Evolutionary conservation across 1,140 invertebrate genomes (phyloP), one percentile per base, ranked within the genome.

Genomic region (Drosophila pallidifrons): DNA sequence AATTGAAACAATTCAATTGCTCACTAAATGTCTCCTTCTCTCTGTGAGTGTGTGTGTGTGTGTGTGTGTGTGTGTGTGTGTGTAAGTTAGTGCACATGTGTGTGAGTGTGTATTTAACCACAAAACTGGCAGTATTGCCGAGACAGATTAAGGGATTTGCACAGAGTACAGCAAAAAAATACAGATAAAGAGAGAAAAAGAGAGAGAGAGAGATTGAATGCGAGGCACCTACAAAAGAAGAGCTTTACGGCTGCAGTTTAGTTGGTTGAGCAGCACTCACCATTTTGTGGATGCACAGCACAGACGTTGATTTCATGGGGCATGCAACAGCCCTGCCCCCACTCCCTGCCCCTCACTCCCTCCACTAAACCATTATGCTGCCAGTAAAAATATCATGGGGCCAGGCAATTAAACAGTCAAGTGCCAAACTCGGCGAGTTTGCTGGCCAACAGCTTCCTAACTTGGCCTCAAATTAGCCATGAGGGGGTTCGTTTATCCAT

Each of bases 1-100:
- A 87, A 87, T 87, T 87, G 85, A 88, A 87, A 87, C 85, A 87
- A 87, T 87, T 87, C 83, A 87, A 88, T 87, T 88, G 77, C 73
- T 71, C 65, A 46, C 68, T 59, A 72, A 79, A 78, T 46, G 64
- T 55, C 15, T 10, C 15, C 58, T 10, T 38, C 43, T 55, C 52
- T 43, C 45, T 55, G 75, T 73, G 52, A 69, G 64, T 52, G 8
- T 16, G 8, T 28, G 43, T 47, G 38, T 55, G 75, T 73, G 52
- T 75, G 64, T 47, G 38, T 55, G 75, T 73, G 52, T 75, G 64
- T 63, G 69, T 58, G 75, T 76, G 63, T 75, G 28, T 73, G 51
- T 54, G 61, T 46, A 60, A 35, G 41, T 46, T 41, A 11, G 51
- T 47, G 8, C 15, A 10, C 20, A 45, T 47, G 45, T 61, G 75